phyloP scores from a whole-genome alignment of 2,888 invertebrate genomes.

The Morpho deidamia region DNA sequence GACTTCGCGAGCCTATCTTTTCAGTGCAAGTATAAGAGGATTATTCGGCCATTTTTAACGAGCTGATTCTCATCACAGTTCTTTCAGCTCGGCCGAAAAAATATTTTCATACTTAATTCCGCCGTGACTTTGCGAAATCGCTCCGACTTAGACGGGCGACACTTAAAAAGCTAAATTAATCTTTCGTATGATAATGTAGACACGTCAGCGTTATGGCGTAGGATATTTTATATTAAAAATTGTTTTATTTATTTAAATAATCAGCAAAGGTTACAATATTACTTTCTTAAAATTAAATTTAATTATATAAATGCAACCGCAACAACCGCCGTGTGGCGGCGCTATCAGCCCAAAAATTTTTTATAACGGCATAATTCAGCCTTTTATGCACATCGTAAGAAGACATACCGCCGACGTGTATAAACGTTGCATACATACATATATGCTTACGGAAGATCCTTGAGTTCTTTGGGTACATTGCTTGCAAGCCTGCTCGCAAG shows the following conservation, averaged over 20 bases:
- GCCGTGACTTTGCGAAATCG: conserved; percentile 16
- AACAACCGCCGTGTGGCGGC: no score
- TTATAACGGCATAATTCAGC: no score
- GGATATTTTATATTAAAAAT: not conserved
- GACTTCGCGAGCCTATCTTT: conserved; percentile 7
- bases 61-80: conserved; percentile 12
- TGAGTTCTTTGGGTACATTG: no score
- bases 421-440: no score
- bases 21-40: conserved; percentile 10
- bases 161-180: conserved; percentile 14
- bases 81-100: conserved; percentile 9
- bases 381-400: no score
- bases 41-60: conserved; percentile 15
- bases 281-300: no score
- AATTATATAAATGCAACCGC: no score
- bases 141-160: conserved; percentile 12
- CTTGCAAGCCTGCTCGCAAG: no score
- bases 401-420: no score
- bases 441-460: no score
- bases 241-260: not conserved
- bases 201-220: conserved; percentile 2
- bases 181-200: conserved; percentile 8
- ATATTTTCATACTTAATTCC: conserved; percentile 16
- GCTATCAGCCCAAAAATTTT: no score
- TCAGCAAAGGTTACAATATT: no score